phyloP scores from a whole-genome alignment of 1,140 invertebrate genomes.

The Drosophila punjabiensis region DNA sequence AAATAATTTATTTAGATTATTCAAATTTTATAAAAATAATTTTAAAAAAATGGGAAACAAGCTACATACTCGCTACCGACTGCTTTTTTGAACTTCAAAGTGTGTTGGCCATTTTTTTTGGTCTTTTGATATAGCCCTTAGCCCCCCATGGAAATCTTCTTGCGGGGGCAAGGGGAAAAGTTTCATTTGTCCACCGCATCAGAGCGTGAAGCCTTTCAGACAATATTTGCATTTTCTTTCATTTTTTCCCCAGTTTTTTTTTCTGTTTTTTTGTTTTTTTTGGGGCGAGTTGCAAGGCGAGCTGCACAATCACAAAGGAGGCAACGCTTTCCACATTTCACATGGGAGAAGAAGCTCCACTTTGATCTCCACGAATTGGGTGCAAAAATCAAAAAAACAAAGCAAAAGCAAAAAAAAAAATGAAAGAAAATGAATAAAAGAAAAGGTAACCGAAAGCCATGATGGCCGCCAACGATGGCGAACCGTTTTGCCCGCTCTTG shows the following conservation, averaged over 20 bases:
- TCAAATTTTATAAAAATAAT: too few relatives aligned
- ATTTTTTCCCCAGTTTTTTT: background rate
- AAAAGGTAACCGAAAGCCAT: constrained; percentile 8
- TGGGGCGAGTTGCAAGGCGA: constrained; percentile 44
- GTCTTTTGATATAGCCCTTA: constrained; percentile 6
- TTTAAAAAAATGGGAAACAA: too few relatives aligned
- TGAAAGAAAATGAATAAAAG: background rate
- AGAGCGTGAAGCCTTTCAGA: constrained; percentile 60
- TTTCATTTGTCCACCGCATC: constrained; percentile 53
- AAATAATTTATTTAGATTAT: too few relatives aligned
- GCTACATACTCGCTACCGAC: too few relatives aligned
- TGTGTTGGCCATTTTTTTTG: constrained; percentile 11
- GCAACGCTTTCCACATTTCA: constrained; percentile 55
- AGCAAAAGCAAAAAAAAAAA: background rate
- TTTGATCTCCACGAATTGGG: constrained; percentile 75
- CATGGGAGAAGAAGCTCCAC: constrained; percentile 51
- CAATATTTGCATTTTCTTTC: constrained; percentile 11
- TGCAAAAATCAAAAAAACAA: constrained; percentile 25
- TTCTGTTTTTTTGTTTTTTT: background rate
- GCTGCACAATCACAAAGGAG: constrained; percentile 75
- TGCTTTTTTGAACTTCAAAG: constrained; percentile 3
- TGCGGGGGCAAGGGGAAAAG: constrained; percentile 15
- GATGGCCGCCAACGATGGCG: constrained; percentile 52
- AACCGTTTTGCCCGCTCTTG: constrained; percentile 54
- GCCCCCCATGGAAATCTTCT: background rate